Percentiles rank a stretch among this genome's conserved stretches.
phyloP scores from a whole-genome alignment of 2,888 invertebrate species.

The Incurvaria masculella region DNA sequence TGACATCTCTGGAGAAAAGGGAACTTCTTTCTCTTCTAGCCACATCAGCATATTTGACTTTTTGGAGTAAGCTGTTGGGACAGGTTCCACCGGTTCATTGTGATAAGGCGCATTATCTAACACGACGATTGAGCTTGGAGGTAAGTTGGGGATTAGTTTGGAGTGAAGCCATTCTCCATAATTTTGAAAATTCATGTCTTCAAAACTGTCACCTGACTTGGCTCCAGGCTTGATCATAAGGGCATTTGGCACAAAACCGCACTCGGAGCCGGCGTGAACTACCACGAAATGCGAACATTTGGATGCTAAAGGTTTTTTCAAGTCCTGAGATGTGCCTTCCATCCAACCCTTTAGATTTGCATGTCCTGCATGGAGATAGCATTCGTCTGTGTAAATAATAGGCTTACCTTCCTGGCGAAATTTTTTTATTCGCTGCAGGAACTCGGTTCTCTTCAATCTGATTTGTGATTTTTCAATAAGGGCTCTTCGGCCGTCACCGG shows the following conservation, averaged over 20 bases:
- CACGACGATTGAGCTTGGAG: slow-evolving; percentile 11
- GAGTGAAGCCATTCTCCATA: slow-evolving; percentile 18
- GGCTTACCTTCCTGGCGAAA: slow-evolving; percentile 11
- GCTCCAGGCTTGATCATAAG: slow-evolving; percentile 12
- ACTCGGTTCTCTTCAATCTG: slow-evolving; percentile 9
- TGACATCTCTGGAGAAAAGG: slow-evolving; percentile 1
- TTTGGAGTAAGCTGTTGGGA: slow-evolving; percentile 2
- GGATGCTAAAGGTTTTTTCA: slow-evolving; percentile 9
- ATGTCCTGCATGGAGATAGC: slow-evolving; percentile 13
- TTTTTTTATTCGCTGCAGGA: slow-evolving; percentile 9
- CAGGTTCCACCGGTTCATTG: slow-evolving; percentile 7
- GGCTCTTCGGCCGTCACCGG: slow-evolving; percentile 9
- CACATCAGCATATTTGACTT: slow-evolving; percentile 6
- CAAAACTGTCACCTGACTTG: slow-evolving; percentile 16
- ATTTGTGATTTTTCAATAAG: slow-evolving; percentile 10
- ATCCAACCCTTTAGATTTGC: slow-evolving; percentile 7
- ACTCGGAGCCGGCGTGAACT: slow-evolving; percentile 17
- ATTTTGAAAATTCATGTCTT: slow-evolving; percentile 18
- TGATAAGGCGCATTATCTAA: slow-evolving; percentile 14
- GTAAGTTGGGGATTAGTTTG: slow-evolving; percentile 19
- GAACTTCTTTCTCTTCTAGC: slow-evolving; percentile 1
- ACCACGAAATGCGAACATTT: slow-evolving; percentile 13
- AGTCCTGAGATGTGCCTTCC: slow-evolving; percentile 6
- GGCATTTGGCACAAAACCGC: slow-evolving; percentile 14
- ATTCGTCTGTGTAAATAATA: slow-evolving; percentile 14